Conservation (phyloP, 2,797 vertebrate species). For the Cossypha polioptera region DNA sequence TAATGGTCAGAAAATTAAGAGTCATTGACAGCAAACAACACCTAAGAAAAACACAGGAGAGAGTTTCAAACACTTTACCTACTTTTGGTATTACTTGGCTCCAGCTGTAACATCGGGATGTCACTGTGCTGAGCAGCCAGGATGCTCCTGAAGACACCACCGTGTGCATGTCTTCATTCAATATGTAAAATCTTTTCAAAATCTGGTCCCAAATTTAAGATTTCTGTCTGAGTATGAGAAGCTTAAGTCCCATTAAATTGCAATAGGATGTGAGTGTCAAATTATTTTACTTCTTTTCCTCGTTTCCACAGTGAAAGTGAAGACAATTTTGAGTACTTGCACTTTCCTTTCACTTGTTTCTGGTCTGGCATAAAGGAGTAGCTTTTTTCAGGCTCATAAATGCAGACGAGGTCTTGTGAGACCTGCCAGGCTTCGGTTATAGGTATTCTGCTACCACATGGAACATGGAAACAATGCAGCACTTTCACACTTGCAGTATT, state of each 20-base stretch:
- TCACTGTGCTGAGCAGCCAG: background rate
- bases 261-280: background rate
- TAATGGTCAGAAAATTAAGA: background rate
- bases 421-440: background rate
- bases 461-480: background rate
- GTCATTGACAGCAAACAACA: background rate
- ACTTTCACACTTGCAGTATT: background rate
- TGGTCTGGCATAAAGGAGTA: background rate
- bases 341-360: background rate
- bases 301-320: background rate
- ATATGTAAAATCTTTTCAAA: background rate
- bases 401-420: background rate
- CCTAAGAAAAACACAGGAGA: rapidly evolving
- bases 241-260: background rate
- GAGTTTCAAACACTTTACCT: background rate
- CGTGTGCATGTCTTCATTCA: background rate
- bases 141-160: background rate
- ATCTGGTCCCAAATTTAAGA: background rate
- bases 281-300: background rate
- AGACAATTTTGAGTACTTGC: background rate
- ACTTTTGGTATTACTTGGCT: background rate
- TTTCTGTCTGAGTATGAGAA: background rate
- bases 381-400: background rate
- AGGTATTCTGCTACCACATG: background rate
- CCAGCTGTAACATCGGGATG: background rate